Evolutionary conservation across 2,888 invertebrate species (phyloP), one percentile per base, ranked within the genome.

Genomic region (Cryptophagus acutangulus): DNA sequence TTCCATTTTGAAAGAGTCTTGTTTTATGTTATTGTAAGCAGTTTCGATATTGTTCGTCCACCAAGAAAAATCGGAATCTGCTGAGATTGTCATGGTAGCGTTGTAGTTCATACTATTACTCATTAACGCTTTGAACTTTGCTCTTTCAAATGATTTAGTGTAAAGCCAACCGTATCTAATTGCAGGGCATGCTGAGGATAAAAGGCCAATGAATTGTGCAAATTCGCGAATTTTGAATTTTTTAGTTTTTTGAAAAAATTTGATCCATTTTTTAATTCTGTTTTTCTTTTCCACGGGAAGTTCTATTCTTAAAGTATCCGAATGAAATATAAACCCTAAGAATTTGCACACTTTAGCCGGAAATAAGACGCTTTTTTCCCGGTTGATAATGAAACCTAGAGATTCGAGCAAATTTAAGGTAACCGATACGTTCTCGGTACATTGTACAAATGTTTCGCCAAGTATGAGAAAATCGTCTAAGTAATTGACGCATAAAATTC

Each of bases 371-470:
- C 45, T 42, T 40, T 52, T 47, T 16, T 49, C 38, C n/a, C 13
- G 15, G 36, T 51, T 52, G 10, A 52, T 43, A 29, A 49, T 24
- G 34, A 52, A 52, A 5, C 51, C 51, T 28, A 52, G 29, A 15
- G 20, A 25, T 37, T 45, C 24, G 13, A 48, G 20, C 3, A 51
- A 17, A 9, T 26, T 29, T 5, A 18, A 1, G 8, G 44, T 35
- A 6, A 33, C 1, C 2, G 20, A 14, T 2, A 36, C 9, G 15
- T 41, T 31, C 33, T 17, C 29, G 12, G 10, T 3, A 24, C 40
- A 48, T 13, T 35, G 40, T 24, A 14, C 20, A 13, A 46, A 24
- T 10, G 41, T 25, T 8, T 16, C 12, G 6, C 41, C 47, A 6
- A 51, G 36, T 9, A 48, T 26, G 3, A 52, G 25, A 29, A 47